Evolutionary conservation across 2,888 invertebrate genomes (phyloP).

Genomic region (Dasypogon diadema): DNA sequence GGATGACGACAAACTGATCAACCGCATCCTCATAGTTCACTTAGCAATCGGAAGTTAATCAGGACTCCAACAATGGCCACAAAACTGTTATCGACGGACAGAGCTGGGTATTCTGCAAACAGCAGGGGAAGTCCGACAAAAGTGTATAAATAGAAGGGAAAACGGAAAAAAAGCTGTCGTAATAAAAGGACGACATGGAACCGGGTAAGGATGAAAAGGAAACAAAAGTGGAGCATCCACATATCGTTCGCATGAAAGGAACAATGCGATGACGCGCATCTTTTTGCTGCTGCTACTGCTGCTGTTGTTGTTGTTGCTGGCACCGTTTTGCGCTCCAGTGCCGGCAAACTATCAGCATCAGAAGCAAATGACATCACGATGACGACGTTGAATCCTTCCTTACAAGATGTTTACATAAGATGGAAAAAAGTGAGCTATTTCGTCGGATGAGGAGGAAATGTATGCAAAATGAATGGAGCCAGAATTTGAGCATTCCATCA

Average conservation of each 20-base stretch:
- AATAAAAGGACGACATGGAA: slow-evolving; percentile 15
- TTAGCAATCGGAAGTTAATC: slow-evolving; percentile 55
- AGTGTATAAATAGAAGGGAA: not conserved
- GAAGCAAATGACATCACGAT: not conserved
- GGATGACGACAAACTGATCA: slow-evolving; percentile 51
- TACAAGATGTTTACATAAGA: not conserved
- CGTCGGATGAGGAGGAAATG: too few relatives aligned
- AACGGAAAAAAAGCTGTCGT: not conserved
- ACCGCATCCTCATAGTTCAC: slow-evolving; percentile 52
- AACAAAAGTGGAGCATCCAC: slow-evolving; percentile 33
- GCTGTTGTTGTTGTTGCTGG: not conserved
- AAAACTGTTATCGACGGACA: not conserved
- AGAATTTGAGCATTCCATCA: too few relatives aligned
- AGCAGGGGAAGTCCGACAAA: slow-evolving; percentile 17
- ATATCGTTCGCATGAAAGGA: not conserved
- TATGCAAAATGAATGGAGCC: too few relatives aligned
- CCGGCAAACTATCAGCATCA: not conserved
- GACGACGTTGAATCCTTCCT: not conserved
- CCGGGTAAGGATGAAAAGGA: slow-evolving; percentile 15
- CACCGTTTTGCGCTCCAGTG: not conserved
- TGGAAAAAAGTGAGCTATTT: not conserved
- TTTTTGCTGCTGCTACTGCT: not conserved
- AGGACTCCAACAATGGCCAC: slow-evolving; percentile 48
- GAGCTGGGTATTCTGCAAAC: slow-evolving; percentile 23
- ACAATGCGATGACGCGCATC: not conserved